Percentiles rank a stretch among this genome's conserved stretches.
These are phyloP conservation scores for Charadrius vociferus DNA, from an alignment of 2,113 vertebrate genomes.

Conservation along the genomic window DNA sequence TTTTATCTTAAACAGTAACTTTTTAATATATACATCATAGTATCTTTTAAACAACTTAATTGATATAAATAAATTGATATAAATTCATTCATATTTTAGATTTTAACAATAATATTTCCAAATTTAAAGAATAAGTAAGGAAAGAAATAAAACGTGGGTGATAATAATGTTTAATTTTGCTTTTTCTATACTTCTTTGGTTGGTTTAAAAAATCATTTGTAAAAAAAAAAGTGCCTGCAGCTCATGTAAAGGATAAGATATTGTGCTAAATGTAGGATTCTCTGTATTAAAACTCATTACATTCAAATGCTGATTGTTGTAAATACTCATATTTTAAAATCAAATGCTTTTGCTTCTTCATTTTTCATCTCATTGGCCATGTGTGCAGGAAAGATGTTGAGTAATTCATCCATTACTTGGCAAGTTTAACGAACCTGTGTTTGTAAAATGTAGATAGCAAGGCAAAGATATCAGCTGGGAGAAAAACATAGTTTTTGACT, in stretches of 20 bases:
- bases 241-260: not conserved
- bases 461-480: not conserved
- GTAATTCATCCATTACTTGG: not conserved
- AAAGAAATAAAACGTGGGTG: not conserved
- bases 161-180: not conserved
- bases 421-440: not conserved
- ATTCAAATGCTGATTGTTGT: not conserved
- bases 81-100: not conserved
- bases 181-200: not conserved
- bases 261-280: not conserved
- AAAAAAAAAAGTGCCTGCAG: not conserved
- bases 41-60: not conserved
- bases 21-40: not conserved
- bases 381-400: not conserved
- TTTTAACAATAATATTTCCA: not conserved
- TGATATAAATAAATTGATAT: not conserved
- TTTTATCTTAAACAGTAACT: not conserved
- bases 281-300: constrained; percentile 24
- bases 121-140: not conserved
- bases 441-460: not conserved
- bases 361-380: constrained; percentile 13
- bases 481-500: not conserved
- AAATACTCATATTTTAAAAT: constrained; percentile 16
- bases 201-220: not conserved
- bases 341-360: not conserved